Evolutionary conservation across 1,140 invertebrate species (phyloP).

Genomic region (Heterodera schachtii): DNA sequence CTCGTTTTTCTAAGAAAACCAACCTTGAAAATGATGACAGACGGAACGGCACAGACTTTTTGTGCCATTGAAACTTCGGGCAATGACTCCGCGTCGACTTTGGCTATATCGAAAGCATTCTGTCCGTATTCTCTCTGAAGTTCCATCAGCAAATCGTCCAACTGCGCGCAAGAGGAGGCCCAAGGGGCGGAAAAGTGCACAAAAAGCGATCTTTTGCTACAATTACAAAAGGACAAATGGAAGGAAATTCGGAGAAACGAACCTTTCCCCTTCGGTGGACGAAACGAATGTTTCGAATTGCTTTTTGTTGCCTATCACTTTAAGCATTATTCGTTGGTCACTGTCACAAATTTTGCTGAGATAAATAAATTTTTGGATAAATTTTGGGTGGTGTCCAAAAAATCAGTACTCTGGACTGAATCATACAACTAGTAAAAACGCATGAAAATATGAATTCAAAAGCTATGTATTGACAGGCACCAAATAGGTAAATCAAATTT

Average conservation of each 20-base stretch:
- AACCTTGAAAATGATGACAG: conserved; percentile 59
- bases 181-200: conserved; percentile 48
- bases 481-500: too few relatives aligned
- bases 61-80: conserved; percentile 46
- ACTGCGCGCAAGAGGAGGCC: conserved; percentile 40
- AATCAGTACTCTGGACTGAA: too few relatives aligned
- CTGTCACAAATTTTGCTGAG: too few relatives aligned
- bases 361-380: too few relatives aligned
- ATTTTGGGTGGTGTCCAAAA: too few relatives aligned
- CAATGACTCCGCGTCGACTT: conserved; percentile 55
- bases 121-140: conserved; percentile 35
- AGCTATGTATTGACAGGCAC: too few relatives aligned
- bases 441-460: too few relatives aligned
- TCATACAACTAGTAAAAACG: too few relatives aligned
- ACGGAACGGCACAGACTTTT: conserved; percentile 55
- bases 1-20: too few relatives aligned
- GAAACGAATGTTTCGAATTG: neutral
- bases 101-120: conserved; percentile 41
- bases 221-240: neutral
- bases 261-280: neutral
- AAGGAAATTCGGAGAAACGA: neutral
- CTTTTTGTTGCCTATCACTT: neutral
- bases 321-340: neutral
- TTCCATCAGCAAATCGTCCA: conserved; percentile 48
- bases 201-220: conserved; percentile 28